These are phyloP conservation scores for Calyptommatus sinebrachiatus DNA, from an alignment of 2,113 vertebrate species.

Conservation along the genomic window DNA sequence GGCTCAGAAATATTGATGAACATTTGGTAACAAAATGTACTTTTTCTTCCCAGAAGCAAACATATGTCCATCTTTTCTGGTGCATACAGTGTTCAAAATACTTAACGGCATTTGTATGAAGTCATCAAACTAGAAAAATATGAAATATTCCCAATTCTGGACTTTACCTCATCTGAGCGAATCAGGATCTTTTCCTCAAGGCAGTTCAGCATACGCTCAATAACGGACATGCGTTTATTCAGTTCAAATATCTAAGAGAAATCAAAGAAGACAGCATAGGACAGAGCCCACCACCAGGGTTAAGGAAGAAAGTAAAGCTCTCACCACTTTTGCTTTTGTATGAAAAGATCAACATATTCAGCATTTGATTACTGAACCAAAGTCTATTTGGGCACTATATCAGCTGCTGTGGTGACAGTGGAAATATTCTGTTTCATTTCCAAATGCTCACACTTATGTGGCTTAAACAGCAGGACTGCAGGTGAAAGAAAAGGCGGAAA, in stretches of 20 bases:
- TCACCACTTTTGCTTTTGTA: conserved; percentile 4
- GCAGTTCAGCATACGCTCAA: conserved; percentile 76
- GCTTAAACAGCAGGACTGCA: too few species aligned
- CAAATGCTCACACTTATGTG: too few species aligned
- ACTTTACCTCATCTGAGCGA: conserved; percentile 70
- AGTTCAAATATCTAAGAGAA: conserved; percentile 78
- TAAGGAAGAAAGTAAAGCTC: neutral
- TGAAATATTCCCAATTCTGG: neutral
- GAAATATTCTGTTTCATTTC: too few species aligned
- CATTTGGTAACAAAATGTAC: neutral
- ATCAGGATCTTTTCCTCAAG: conserved; percentile 79
- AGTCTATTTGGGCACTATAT: too few species aligned
- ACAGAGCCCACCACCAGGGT: neutral
- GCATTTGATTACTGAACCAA: fast-evolving
- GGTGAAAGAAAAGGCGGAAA: neutral
- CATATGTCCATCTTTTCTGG: neutral
- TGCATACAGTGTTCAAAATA: neutral
- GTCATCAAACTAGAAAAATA: neutral
- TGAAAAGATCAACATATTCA: conserved; percentile 4
- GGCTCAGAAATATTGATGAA: neutral
- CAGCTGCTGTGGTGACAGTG: too few species aligned
- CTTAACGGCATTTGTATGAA: neutral
- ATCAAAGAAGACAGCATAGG: conserved; percentile 22
- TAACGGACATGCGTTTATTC: conserved; percentile 76
- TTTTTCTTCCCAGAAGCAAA: neutral